A percentile compares a stretch with the other conserved stretches of the same genome.
Evolutionary conservation across 92 coral and sea anemone species (phyloP).

Genomic region (Epizoanthus rinbou): DNA sequence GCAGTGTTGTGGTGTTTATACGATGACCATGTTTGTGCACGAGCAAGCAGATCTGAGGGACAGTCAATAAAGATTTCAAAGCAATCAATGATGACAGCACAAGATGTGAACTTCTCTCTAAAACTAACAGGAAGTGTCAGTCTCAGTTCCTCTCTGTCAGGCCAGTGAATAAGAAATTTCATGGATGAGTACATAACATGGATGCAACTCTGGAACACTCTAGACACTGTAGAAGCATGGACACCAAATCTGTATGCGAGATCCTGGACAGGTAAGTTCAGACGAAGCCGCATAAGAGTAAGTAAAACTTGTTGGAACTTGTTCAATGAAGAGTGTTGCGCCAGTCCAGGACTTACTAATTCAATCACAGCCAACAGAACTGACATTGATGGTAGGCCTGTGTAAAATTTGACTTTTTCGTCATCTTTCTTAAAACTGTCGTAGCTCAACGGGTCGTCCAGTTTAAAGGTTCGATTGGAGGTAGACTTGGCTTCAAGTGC

Average conservation of each 20-base stretch:
- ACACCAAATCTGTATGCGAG: constrained; percentile 57
- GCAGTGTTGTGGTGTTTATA: constrained; percentile 52
- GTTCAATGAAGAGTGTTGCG: constrained; percentile 12
- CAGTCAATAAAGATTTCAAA: constrained; percentile 70
- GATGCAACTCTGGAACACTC: constrained; percentile 61
- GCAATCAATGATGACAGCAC: constrained; percentile 72
- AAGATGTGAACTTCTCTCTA: constrained; percentile 54
- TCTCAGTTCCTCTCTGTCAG: constrained; percentile 62
- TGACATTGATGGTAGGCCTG: constrained; percentile 44
- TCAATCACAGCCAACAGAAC: constrained; percentile 51
- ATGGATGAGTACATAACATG: constrained; percentile 45
- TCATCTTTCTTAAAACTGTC: constrained; percentile 30
- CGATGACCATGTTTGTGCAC: constrained; percentile 66
- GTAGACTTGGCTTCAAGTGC: neutral
- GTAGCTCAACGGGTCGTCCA: neutral
- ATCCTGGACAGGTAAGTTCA: constrained; percentile 60
- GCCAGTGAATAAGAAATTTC: constrained; percentile 61
- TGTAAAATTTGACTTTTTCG: constrained; percentile 45
- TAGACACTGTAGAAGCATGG: constrained; percentile 64
- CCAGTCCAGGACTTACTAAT: constrained; percentile 45
- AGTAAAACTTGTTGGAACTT: constrained; percentile 49
- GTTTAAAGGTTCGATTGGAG: neutral
- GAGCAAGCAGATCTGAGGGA: constrained; percentile 55
- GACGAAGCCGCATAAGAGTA: constrained; percentile 49
- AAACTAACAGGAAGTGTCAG: constrained; percentile 61